Base-by-base conservation (phyloP, 2,797 vertebrate genomes). In the Monodelphis domestica region DNA sequence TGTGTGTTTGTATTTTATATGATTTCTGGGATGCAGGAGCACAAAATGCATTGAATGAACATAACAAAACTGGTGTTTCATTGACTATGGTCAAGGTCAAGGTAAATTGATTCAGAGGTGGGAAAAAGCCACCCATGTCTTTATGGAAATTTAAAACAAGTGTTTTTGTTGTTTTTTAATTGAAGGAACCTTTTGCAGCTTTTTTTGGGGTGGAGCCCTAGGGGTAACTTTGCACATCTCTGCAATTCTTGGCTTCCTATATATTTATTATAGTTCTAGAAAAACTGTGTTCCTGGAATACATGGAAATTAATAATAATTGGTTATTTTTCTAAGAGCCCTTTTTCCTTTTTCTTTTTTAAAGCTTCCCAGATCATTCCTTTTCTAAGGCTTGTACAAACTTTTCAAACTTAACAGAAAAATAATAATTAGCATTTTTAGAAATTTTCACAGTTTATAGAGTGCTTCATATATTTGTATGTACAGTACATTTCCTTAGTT, bases 21-120 rank as follows among this genome's bases (percentile, higher is more conserved):
- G 54, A 91, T 96, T 78, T 95, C 30, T 95, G 91, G 93, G 84
- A 54, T 94, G 89, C 87, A 53, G 53, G 21, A 51, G 30, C 45
- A 6, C 92, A 92, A 95, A 96, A 95, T 53, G 53, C 4, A 89
- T 88, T 89, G 87, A 91, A 89, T 53, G 51, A 96, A 95, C 70
- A 92, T 84, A 84, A 84, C 38, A 45, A 84, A 84, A 50, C 38
- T 84, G 70, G 70, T 50, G 24, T 45, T 84, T 84, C 70, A 50
- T 28, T 84, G 70, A 84, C 70, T 84, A 50, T 84, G 38, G 70
- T 84, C 38, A 84, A 84, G 70, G 38, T 84, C 38, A 84, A 84
- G 70, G 24, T 50, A 84, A 78, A 78, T 84, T 84, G 38, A 84
- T 84, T 84, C 21, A 12, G 38, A 84, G 38, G 70, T 84, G 70